These are phyloP conservation scores for Synodontis membranacea DNA, from an alignment of 2,113 vertebrate genomes.

Conservation along the genomic window DNA sequence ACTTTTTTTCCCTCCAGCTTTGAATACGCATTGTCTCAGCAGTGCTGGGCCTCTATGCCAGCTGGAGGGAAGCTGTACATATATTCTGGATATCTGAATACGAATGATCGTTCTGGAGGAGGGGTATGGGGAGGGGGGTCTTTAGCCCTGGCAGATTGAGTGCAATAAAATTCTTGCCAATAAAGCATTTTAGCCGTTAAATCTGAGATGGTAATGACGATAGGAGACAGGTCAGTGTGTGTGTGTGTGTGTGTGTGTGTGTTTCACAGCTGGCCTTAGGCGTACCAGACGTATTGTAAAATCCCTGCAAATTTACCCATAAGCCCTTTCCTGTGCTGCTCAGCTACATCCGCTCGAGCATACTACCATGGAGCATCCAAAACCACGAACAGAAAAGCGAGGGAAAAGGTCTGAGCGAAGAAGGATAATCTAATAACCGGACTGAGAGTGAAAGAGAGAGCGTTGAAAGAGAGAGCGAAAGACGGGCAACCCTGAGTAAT, in stretches of 20 bases:
- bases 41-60: conserved; percentile 11
- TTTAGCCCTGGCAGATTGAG: conserved; percentile 60
- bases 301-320: conserved; percentile 69
- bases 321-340: conserved; percentile 59
- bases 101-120: conserved; percentile 43
- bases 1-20: conserved; percentile 11
- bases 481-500: conserved; percentile 31
- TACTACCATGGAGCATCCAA: conserved; percentile 46
- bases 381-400: neutral
- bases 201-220: conserved; percentile 35
- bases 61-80: conserved; percentile 11
- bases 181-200: conserved; percentile 57
- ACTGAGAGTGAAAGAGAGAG: conserved; percentile 11
- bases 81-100: conserved; percentile 36
- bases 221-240: conserved; percentile 31
- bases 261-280: conserved; percentile 57
- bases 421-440: conserved; percentile 51
- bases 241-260: conserved; percentile 18
- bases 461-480: conserved; percentile 49
- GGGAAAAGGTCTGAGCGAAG: conserved; percentile 14
- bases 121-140: conserved; percentile 36
- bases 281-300: conserved; percentile 61
- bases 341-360: conserved; percentile 53
- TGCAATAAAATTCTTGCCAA: conserved; percentile 64
- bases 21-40: conserved; percentile 38